Percentiles rank a stretch among this genome's conserved stretches.
Evolutionary conservation across 1,140 invertebrate species (phyloP).

Genomic region (Apolygus lucorum): DNA sequence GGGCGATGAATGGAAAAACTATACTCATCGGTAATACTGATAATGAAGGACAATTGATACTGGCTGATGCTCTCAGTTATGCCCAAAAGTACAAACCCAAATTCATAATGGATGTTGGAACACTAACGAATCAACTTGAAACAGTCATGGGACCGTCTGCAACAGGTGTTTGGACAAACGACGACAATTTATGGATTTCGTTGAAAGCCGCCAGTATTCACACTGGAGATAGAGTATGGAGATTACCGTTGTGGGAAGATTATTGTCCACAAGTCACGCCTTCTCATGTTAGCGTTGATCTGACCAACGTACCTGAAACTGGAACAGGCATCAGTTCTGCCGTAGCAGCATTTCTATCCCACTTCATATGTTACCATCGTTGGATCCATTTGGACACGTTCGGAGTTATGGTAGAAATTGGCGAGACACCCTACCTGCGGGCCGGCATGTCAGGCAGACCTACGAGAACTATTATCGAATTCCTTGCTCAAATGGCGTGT

Average conservation of each 20-base stretch:
- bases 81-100: constrained; percentile 41
- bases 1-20: constrained; percentile 53
- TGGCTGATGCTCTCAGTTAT: constrained; percentile 55
- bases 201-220: constrained; percentile 44
- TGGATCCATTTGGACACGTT: constrained; percentile 53
- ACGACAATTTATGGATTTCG: constrained; percentile 42
- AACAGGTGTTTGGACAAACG: constrained; percentile 50
- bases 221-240: constrained; percentile 57
- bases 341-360: constrained; percentile 49
- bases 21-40: constrained; percentile 59
- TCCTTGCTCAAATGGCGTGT: constrained; percentile 43
- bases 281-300: constrained; percentile 5
- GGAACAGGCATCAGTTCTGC: constrained; percentile 43
- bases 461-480: constrained; percentile 68
- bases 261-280: constrained; percentile 43
- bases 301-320: constrained; percentile 21
- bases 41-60: constrained; percentile 53
- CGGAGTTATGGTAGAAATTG: constrained; percentile 45
- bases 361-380: constrained; percentile 45
- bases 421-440: constrained; percentile 57
- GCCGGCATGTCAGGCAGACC: constrained; percentile 70
- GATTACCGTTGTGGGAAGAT: constrained; percentile 53
- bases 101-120: constrained; percentile 52
- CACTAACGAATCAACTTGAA: constrained; percentile 33
- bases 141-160: constrained; percentile 45